Base-by-base conservation (phyloP, 2,888 invertebrate species). In the Acanthosepion pharaonis region DNA sequence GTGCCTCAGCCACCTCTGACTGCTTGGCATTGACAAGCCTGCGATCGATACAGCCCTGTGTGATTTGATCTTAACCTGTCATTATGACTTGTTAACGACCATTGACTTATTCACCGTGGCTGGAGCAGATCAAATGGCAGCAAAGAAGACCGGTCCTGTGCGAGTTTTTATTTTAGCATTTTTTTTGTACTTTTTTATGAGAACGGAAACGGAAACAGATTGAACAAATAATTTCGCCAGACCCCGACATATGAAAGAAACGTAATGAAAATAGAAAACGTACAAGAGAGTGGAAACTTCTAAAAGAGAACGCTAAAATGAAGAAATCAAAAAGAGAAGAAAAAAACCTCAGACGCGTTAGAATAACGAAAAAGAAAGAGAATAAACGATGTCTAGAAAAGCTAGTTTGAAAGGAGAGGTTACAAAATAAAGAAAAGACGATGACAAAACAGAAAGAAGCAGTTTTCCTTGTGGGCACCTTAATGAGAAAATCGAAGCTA, bases 41-140 rank as follows among this genome's bases (percentile, higher is more conserved):
- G 11, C 33, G 78, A 78, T 78, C 78, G 78, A 78, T 78, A 78
- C 33, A 78, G 33, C 78, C 78, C n/a, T 15, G 78, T 78, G 78
- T 78, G 78, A 78, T 78, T 78, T 78, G 78, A 78, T 78, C n/a
- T 33, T 78, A 33, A 78, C 78, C 78, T 78, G 78, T 78, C 78
- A 78, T 78, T 78, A 78, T 78, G n/a, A n/a, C n/a, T 78, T 78
- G 78, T 78, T 78, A 78, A 78, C 78, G 78, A 11, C 78, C n/a
- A 78, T 78, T 78, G 78, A 78, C 78, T 78, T 78, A 8, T 78
- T 78, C 78, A 78, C 78, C 33, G 78, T 78, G 78, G 78, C n/a
- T 78, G n/a, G n/a, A 78, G 78, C 78, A 78, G 78, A 78, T 78
- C 78, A 78, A 78, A 78, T n/a, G n/a, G n/a, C n/a, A 15, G n/a